These are phyloP conservation scores for Pseudorectes ferrugineus DNA, from an alignment of 2,113 vertebrate genomes.

Conservation along the genomic window DNA sequence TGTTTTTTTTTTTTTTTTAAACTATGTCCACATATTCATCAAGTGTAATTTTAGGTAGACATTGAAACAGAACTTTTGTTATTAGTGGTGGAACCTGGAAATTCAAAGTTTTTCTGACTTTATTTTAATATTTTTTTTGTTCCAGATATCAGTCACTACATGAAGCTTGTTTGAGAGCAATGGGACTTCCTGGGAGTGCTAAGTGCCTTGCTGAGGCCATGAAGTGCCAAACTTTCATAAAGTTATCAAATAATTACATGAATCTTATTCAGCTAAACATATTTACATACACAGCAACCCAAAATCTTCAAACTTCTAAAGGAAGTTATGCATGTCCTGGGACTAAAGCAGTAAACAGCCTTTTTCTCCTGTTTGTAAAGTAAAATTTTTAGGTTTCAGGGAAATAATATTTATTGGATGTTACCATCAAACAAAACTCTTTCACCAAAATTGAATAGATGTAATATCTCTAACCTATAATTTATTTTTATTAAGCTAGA, in stretches of 20 bases:
- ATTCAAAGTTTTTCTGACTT: not conserved
- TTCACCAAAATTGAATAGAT: not conserved
- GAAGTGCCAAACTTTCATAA: not conserved
- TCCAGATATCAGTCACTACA: not conserved
- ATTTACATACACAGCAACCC: not conserved
- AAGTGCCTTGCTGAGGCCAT: not conserved
- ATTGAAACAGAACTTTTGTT: not conserved
- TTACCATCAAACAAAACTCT: not conserved
- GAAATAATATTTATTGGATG: constrained; percentile 35
- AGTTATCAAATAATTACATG: not conserved
- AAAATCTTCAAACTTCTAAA: not conserved
- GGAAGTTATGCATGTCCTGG: not conserved
- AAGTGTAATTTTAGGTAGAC: not conserved
- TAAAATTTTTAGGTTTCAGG: constrained; percentile 5
- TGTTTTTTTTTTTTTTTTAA: not conserved
- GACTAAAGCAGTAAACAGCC: not conserved
- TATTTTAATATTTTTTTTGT: not conserved
- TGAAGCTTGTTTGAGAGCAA: not conserved
- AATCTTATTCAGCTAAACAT: not conserved
- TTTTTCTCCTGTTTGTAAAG: not conserved
- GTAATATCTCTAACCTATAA: not conserved
- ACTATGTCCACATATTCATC: not conserved
- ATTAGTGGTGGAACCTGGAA: not conserved
- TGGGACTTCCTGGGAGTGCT: not conserved
- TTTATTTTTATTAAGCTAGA: constrained; percentile 30